Percentiles rank a stretch among this genome's conserved stretches.
These are phyloP conservation scores for Aspidiotus destructor DNA, from an alignment of 2,888 invertebrate genomes.

Conservation along the genomic window DNA sequence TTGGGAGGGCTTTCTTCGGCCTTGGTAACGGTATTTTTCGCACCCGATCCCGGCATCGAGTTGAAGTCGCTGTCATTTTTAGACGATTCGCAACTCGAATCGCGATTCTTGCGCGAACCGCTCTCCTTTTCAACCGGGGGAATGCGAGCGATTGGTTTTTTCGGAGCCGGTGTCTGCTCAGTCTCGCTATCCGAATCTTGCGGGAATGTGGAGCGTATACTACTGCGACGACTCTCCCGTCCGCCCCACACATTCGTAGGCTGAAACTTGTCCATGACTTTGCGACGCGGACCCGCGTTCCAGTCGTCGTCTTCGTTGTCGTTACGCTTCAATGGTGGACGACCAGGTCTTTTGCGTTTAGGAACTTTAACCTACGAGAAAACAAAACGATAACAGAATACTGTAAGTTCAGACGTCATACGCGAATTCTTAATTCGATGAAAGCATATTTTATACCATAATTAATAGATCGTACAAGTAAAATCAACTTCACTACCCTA, in stretches of 20 bases:
- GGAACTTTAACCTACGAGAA: slow-evolving; percentile 13
- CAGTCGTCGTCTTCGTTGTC: slow-evolving; percentile 13
- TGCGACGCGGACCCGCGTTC: slow-evolving; percentile 19
- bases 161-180: not conserved
- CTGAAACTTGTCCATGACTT: slow-evolving; percentile 8
- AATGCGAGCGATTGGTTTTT: slow-evolving; percentile 17
- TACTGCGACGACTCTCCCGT: slow-evolving; percentile 15
- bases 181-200: slow-evolving; percentile 18
- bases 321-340: slow-evolving; percentile 21
- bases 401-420: not conserved
- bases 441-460: too few relatives aligned
- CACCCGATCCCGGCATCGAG: slow-evolving; percentile 16
- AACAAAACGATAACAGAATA: not conserved
- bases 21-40: slow-evolving; percentile 7
- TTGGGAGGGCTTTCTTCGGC: slow-evolving; percentile 43
- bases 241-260: slow-evolving; percentile 12
- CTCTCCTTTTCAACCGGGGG: slow-evolving; percentile 15
- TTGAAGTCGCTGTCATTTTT: slow-evolving; percentile 29
- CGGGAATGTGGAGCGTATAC: slow-evolving; percentile 1
- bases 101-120: slow-evolving; percentile 9
- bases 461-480: too few relatives aligned
- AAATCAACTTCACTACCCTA: too few relatives aligned
- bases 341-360: slow-evolving; percentile 23
- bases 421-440: too few relatives aligned
- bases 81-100: slow-evolving; percentile 31